Percentiles rank a stretch among this genome's conserved stretches.
Conservation (phyloP, 2,113 vertebrate genomes). For the Nanger granti region DNA sequence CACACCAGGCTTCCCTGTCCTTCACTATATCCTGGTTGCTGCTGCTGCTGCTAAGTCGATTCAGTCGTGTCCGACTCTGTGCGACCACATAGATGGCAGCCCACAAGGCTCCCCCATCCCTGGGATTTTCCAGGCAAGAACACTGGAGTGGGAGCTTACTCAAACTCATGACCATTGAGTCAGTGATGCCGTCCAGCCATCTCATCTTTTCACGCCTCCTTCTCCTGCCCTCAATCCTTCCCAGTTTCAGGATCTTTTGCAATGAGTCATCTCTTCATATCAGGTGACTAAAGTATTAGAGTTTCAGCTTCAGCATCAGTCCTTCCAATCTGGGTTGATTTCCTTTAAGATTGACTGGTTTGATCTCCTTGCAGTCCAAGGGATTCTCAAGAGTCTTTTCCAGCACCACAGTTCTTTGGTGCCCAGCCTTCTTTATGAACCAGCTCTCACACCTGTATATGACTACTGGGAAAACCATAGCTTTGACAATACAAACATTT, state of each 20-base stretch:
- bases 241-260: not conserved
- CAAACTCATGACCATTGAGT: not conserved
- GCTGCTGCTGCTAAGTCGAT: not conserved
- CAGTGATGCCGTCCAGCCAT: not conserved
- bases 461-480: not conserved
- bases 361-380: not conserved
- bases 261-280: not conserved
- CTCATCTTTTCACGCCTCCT: not conserved
- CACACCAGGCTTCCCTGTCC: not conserved
- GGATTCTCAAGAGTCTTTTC: not conserved
- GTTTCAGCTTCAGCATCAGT: not conserved
- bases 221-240: not conserved
- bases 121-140: not conserved
- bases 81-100: not conserved
- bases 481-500: not conserved
- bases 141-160: not conserved
- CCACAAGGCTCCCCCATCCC: not conserved
- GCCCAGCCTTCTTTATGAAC: not conserved
- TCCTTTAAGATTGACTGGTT: not conserved
- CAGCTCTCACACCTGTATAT: not conserved
- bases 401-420: not conserved
- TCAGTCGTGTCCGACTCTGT: rapidly evolving
- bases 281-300: not conserved
- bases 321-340: not conserved
- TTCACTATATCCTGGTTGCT: not conserved